Conservation (phyloP, 1,140 invertebrate genomes). For the Phymorhynchus buccinoides region DNA sequence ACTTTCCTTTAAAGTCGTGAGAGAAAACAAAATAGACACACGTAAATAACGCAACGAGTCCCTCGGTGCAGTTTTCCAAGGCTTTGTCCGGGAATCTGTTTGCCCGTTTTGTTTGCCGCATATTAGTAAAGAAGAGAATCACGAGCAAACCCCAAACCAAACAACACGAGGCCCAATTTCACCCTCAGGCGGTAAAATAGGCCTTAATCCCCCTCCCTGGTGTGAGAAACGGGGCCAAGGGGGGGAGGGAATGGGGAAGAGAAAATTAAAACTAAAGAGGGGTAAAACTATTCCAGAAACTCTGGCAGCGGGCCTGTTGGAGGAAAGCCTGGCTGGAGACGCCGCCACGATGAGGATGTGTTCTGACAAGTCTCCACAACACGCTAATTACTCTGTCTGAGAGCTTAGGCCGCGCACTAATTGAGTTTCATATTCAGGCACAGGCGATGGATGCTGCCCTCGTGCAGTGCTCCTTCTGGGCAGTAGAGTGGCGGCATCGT, state of each 20-base stretch:
- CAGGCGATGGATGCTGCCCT: not conserved
- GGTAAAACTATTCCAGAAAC: not conserved
- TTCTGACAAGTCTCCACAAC: slow-evolving; percentile 34
- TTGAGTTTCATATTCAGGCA: slow-evolving; percentile 34
- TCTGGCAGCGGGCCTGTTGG: slow-evolving; percentile 5
- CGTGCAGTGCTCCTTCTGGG: not conserved
- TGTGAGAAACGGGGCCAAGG: not conserved
- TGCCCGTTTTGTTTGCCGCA: not conserved
- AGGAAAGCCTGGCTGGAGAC: not conserved
- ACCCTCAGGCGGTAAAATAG: not conserved
- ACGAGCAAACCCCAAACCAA: not conserved
- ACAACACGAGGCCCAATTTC: too few species aligned
- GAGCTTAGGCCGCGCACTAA: slow-evolving; percentile 26
- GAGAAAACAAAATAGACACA: too few species aligned
- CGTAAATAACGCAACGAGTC: not conserved
- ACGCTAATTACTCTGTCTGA: slow-evolving; percentile 31
- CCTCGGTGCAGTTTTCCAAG: not conserved
- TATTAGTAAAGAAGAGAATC: not conserved
- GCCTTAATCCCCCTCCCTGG: slow-evolving; percentile 14
- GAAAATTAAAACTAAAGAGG: not conserved
- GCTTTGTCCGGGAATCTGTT: not conserved
- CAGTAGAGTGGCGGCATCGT: not conserved
- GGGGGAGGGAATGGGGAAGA: not conserved
- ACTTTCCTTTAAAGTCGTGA: too few species aligned
- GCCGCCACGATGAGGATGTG: slow-evolving; percentile 19